Evolutionary conservation across 1,140 invertebrate species (phyloP), one percentile per base, ranked within the genome.

Genomic region (Elymnias hypermnestra): DNA sequence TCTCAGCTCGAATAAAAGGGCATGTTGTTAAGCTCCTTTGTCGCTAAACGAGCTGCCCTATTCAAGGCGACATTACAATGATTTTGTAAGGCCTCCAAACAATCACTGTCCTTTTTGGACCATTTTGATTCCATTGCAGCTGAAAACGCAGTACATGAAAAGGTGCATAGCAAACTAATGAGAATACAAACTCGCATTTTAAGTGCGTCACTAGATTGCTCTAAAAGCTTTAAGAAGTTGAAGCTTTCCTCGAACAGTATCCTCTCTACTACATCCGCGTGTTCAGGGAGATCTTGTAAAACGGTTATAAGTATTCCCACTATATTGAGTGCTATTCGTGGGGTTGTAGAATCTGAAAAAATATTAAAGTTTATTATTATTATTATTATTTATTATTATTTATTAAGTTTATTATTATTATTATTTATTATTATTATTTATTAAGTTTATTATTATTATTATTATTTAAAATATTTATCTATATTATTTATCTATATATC

Each of bases 221-320:
- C 87, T 12, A 94, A 67, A 8, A 94, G 83, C 29, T 76, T 78
- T 6, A 86, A 70, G 26, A 94, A 83, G 46, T 90, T 87, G 10
- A 92, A 86, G 3, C 72, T 73, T 2, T 83, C 46, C 8, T 87
- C 84, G 28, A 91, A 88, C 0, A 94, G 66, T 42, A 95, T 90
- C 54, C 90, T 90, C 61, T 94, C 92, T 0, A 95, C 90, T 0
- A 95, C 86, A 43, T 91, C 90, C 0, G 89, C 89, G 65, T 94
- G 93, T 64, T 94, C 92, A 0, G 94, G 92, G 4, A 92, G 74
- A 37, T 90, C 90, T 51, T 93, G 88, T 4, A 95, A 63, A n/a
- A 95, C 88, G 7, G 92, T 92, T 58, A 90, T 92, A 4, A 95
- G 84, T 19, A 95, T 88, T 0, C 93, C 90, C 5, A 94, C 57